Percentiles rank a stretch among this genome's conserved stretches.
These are phyloP conservation scores for Oxytorus armatus DNA, from an alignment of 2,888 invertebrate species.

Conservation along the genomic window DNA sequence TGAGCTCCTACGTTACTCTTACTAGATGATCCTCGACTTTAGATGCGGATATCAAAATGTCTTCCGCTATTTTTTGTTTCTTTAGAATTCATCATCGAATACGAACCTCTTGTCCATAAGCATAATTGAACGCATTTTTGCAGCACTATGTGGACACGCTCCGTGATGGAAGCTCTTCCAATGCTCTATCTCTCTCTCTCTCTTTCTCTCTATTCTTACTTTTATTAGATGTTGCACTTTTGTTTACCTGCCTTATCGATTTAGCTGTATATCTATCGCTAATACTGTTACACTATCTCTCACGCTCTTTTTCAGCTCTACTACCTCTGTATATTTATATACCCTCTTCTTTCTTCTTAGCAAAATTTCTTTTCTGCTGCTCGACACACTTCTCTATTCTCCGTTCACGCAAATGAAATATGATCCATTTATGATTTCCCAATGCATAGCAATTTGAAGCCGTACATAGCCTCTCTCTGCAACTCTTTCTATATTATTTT, in stretches of 20 bases:
- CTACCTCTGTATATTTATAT: slow-evolving; percentile 51
- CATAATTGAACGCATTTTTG: slow-evolving; percentile 73
- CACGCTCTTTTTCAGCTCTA: slow-evolving; percentile 65
- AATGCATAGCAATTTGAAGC: slow-evolving; percentile 17
- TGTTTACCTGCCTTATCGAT: slow-evolving; percentile 38
- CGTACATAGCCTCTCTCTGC: too few relatives aligned
- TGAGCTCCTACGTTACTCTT: too few relatives aligned
- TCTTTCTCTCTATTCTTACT: slow-evolving; percentile 53
- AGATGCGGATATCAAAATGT: neutral
- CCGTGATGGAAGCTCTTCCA: slow-evolving; percentile 60
- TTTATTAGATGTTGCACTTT: slow-evolving; percentile 34
- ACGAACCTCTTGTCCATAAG: slow-evolving; percentile 47
- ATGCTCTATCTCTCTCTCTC: slow-evolving; percentile 49
- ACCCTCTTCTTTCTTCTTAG: slow-evolving; percentile 58
- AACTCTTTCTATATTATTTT: slow-evolving; percentile 32
- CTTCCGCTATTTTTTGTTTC: neutral
- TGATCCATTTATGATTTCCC: slow-evolving; percentile 59
- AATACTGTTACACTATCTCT: slow-evolving; percentile 62
- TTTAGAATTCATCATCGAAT: slow-evolving; percentile 18
- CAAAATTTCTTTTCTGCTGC: slow-evolving; percentile 61
- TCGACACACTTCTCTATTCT: slow-evolving; percentile 45
- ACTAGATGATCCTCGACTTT: neutral
- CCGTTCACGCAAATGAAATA: neutral
- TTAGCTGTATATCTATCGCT: slow-evolving; percentile 50
- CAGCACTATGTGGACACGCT: slow-evolving; percentile 72